Evolutionary conservation across 2,888 invertebrate genomes (phyloP).

Genomic region (Acleris sparsana): DNA sequence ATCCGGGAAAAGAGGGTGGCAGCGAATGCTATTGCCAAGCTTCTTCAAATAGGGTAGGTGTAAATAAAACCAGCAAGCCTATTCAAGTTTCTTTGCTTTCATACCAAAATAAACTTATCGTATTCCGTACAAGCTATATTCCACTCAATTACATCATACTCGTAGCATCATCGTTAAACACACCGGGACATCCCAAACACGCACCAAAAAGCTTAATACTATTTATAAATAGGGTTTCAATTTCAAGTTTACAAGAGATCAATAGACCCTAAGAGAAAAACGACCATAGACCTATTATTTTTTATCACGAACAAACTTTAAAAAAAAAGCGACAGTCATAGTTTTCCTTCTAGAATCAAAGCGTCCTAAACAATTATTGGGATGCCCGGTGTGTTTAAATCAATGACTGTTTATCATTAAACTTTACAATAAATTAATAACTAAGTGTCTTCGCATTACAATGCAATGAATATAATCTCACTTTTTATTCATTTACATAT

Average conservation of each 20-base stretch:
- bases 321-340: no score
- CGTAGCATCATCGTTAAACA: conserved; percentile 4
- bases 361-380: no score
- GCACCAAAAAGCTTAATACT: not conserved
- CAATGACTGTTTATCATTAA: conserved; percentile 11
- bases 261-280: no score
- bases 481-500: conserved; percentile 18
- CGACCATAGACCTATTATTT: no score
- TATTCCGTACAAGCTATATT: conserved; percentile 40
- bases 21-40: not conserved
- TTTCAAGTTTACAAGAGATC: not conserved
- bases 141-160: conserved; percentile 19
- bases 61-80: conserved; percentile 27
- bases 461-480: conserved; percentile 33
- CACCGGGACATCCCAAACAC: not conserved
- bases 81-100: conserved; percentile 29
- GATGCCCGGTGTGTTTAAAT: conserved; percentile 9
- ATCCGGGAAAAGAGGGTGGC: no score
- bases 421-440: conserved; percentile 21
- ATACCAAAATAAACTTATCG: conserved; percentile 47
- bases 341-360: no score
- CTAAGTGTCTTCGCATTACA: conserved; percentile 20
- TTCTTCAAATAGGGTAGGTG: not conserved
- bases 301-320: no score
- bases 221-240: not conserved